Evolutionary conservation across 2,113 vertebrate species (phyloP).

Genomic region (Zingel zingel): DNA sequence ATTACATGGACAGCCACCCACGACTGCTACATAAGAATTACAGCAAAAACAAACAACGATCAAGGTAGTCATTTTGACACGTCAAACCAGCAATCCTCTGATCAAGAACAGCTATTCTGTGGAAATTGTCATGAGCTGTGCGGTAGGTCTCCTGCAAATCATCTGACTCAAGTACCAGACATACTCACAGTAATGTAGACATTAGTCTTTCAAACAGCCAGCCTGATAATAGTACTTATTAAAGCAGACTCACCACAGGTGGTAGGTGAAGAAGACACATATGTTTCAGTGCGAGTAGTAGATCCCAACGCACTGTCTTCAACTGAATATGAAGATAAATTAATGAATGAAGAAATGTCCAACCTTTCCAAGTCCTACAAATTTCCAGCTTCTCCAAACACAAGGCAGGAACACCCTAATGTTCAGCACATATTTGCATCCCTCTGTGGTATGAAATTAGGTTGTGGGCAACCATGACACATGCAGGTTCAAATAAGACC

Average conservation of each 20-base stretch:
- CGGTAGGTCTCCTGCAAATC: conserved; percentile 14
- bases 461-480: neutral
- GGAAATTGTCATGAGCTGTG: conserved; percentile 19
- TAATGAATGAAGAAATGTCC: neutral
- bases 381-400: neutral
- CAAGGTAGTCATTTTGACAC: conserved; percentile 21
- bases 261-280: neutral
- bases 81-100: conserved; percentile 25
- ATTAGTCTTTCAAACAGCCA: neutral
- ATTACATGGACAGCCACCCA: neutral
- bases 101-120: conserved; percentile 33
- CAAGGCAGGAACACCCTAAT: neutral
- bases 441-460: conserved; percentile 1
- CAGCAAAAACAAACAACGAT: neutral
- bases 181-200: neutral
- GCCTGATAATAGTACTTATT: neutral
- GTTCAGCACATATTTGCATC: neutral
- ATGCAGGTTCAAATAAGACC: conserved; percentile 4
- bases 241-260: neutral
- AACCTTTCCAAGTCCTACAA: neutral
- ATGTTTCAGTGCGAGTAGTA: neutral
- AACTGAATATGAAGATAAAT: neutral
- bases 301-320: neutral
- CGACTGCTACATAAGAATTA: conserved; percentile 2
- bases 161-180: conserved; percentile 24